A percentile compares a stretch with the other conserved stretches of the same genome.
These are phyloP conservation scores for Urosaurus nigricauda DNA, from an alignment of 2,797 vertebrate species.

Conservation along the genomic window DNA sequence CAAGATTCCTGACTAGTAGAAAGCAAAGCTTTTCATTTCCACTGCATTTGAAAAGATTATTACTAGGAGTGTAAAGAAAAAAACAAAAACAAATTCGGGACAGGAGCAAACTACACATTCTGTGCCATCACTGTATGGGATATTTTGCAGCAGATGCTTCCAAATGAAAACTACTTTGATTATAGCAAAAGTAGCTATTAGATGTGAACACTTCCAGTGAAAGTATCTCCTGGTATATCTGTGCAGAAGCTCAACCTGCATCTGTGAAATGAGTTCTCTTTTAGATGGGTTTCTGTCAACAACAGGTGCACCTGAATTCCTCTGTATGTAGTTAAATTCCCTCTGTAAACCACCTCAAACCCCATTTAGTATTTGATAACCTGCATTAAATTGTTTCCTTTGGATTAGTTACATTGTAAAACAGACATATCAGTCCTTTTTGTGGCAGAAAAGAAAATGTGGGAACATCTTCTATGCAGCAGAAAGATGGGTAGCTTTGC, in stretches of 20 bases:
- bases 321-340: slow-evolving; percentile 45
- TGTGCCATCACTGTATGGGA: neutral
- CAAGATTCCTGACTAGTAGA: neutral
- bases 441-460: neutral
- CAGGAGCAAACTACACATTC: neutral
- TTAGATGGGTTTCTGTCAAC: slow-evolving; percentile 42
- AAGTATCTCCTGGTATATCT: neutral
- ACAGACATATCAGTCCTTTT: neutral
- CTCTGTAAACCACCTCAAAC: slow-evolving; percentile 41
- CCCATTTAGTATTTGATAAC: slow-evolving; percentile 52
- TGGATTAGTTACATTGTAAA: slow-evolving; percentile 1
- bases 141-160: neutral
- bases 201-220: neutral
- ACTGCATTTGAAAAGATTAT: neutral
- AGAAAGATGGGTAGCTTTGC: neutral
- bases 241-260: slow-evolving; percentile 27
- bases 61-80: neutral
- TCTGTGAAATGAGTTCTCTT: slow-evolving; percentile 36
- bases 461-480: neutral
- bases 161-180: slow-evolving; percentile 1
- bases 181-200: neutral
- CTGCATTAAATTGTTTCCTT: slow-evolving; percentile 17
- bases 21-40: too few species aligned
- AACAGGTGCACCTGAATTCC: slow-evolving; percentile 37
- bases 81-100: neutral